Evolutionary conservation across 2,113 vertebrate genomes (phyloP).

Genomic region (Rhinichthys klamathensis): DNA sequence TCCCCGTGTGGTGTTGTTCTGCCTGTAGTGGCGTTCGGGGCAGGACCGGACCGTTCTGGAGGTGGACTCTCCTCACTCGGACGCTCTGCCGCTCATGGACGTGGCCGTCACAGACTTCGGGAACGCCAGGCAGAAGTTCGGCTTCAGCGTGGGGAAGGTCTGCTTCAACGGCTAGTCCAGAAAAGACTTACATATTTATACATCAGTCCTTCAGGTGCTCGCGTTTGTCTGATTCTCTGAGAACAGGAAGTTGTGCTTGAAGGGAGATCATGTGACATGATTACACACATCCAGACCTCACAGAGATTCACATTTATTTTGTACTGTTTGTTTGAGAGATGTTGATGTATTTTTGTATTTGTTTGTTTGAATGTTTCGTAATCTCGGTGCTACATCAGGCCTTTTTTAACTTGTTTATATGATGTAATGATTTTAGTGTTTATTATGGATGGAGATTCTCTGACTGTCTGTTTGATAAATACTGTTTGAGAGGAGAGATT

Average conservation of each 20-base stretch:
- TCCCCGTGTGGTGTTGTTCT: slow-evolving; percentile 3
- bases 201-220: slow-evolving; percentile 20
- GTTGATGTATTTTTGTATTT: slow-evolving; percentile 60
- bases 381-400: slow-evolving; percentile 69
- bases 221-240: background rate
- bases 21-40: slow-evolving; percentile 85
- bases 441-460: background rate
- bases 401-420: slow-evolving; percentile 49
- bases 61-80: slow-evolving; percentile 87
- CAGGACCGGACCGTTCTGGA: slow-evolving; percentile 90
- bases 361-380: slow-evolving; percentile 66
- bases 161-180: slow-evolving; percentile 88
- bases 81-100: slow-evolving; percentile 88
- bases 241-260: background rate
- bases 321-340: slow-evolving; percentile 53
- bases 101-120: slow-evolving; percentile 95
- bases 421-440: slow-evolving; percentile 10
- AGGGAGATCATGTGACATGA: slow-evolving; percentile 32
- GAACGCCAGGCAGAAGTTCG: slow-evolving; percentile 94
- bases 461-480: slow-evolving; percentile 14
- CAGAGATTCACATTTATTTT: slow-evolving; percentile 49
- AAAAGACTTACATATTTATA: slow-evolving; percentile 44
- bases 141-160: slow-evolving; percentile 92
- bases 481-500: slow-evolving; percentile 34
- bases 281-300: slow-evolving; percentile 49